These are phyloP conservation scores for Mesopsocus fuscifrons DNA, from an alignment of 2,888 invertebrate species.

Conservation along the genomic window DNA sequence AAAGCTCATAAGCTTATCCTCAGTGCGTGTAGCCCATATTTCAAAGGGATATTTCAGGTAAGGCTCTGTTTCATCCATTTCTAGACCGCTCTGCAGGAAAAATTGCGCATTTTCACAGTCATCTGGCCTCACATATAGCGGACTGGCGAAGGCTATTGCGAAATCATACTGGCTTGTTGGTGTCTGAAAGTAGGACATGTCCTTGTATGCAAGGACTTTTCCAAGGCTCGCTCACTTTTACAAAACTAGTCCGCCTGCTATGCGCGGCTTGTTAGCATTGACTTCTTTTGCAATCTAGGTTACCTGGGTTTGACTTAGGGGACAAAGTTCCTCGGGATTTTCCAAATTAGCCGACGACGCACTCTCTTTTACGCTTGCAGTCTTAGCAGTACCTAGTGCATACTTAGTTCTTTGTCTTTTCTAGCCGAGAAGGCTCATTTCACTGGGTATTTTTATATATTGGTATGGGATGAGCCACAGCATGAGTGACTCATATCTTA, in stretches of 20 bases:
- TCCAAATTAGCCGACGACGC: neutral
- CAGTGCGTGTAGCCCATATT: slow-evolving; percentile 56
- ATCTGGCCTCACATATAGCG: neutral
- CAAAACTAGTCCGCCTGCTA: slow-evolving; percentile 8
- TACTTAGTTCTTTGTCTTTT: too few relatives aligned
- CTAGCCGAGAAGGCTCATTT: too few relatives aligned
- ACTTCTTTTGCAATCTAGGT: slow-evolving; percentile 8
- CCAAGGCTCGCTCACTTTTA: slow-evolving; percentile 10
- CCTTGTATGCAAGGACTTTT: slow-evolving; percentile 9
- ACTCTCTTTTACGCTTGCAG: neutral
- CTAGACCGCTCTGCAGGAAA: too few relatives aligned
- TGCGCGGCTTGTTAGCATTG: slow-evolving; percentile 4
- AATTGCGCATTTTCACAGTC: too few relatives aligned
- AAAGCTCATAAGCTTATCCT: slow-evolving; percentile 57
- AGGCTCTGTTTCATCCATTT: too few relatives aligned
- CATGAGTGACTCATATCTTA: too few relatives aligned
- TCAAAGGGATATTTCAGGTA: slow-evolving; percentile 53
- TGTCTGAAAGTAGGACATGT: slow-evolving; percentile 7
- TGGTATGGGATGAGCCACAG: too few relatives aligned
- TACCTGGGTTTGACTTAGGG: neutral
- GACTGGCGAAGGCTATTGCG: neutral
- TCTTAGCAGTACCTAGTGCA: too few relatives aligned
- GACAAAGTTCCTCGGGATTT: neutral
- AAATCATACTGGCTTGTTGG: slow-evolving; percentile 8
- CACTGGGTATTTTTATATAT: too few relatives aligned